These are phyloP conservation scores for Ceramica pisi DNA, from an alignment of 2,888 invertebrate genomes.

Conservation along the genomic window DNA sequence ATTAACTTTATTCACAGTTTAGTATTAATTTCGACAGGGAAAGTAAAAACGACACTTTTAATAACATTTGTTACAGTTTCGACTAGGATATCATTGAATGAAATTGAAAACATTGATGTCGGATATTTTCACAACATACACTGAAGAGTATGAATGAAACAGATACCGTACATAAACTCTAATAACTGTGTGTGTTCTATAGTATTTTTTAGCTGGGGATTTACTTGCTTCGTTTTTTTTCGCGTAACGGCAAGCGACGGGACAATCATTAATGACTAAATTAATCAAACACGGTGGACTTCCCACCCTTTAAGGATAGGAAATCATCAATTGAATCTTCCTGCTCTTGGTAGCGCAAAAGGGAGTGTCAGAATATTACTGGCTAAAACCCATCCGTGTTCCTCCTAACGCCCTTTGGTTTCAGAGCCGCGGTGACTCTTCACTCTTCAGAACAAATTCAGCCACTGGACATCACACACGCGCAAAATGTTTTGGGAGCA, in stretches of 20 bases:
- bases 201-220: background rate
- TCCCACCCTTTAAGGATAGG: too few relatives aligned
- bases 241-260: too few relatives aligned
- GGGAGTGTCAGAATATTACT: too few relatives aligned
- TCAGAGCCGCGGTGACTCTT: too few relatives aligned
- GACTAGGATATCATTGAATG: constrained; percentile 46
- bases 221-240: background rate
- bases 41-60: constrained; percentile 39
- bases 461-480: too few relatives aligned
- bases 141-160: constrained; percentile 45
- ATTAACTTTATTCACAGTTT: constrained; percentile 34
- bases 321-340: too few relatives aligned
- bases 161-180: constrained; percentile 29
- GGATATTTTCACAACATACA: constrained; percentile 50
- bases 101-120: constrained; percentile 37
- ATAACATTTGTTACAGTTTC: constrained; percentile 37
- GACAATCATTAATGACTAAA: background rate
- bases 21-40: constrained; percentile 32
- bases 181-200: background rate
- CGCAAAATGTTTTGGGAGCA: too few relatives aligned
- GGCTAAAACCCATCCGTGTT: too few relatives aligned
- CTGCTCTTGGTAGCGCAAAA: too few relatives aligned
- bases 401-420: too few relatives aligned
- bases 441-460: too few relatives aligned
- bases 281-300: background rate